Evolutionary conservation across 92 coral and sea anemone species (phyloP).

Genomic region (Siderastrea siderea): DNA sequence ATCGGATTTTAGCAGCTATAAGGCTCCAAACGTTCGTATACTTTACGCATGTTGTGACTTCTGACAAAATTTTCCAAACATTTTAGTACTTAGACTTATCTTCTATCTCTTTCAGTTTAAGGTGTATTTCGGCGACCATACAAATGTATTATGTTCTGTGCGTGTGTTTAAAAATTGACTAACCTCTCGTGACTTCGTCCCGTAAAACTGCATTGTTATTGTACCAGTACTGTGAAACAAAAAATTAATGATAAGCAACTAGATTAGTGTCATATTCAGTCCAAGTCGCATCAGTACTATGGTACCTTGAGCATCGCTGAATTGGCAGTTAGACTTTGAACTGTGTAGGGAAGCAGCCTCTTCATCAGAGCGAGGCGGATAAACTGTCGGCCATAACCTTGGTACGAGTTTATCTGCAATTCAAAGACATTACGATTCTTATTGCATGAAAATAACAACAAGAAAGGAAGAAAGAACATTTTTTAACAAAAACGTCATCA

Average conservation of each 20-base stretch:
- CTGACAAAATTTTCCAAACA: too few relatives aligned
- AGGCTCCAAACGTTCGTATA: too few relatives aligned
- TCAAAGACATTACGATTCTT: neutral
- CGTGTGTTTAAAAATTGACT: neutral
- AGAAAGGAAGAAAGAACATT: neutral
- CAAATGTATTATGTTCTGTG: too few relatives aligned
- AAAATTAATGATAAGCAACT: too few relatives aligned
- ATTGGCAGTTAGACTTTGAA: conserved; percentile 68
- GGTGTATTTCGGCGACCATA: too few relatives aligned
- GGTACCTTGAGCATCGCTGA: conserved; percentile 70
- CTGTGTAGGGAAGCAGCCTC: conserved; percentile 77
- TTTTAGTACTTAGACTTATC: too few relatives aligned
- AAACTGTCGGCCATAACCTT: conserved; percentile 86
- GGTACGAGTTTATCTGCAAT: conserved; percentile 70
- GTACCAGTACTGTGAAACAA: conserved; percentile 74
- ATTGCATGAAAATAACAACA: neutral
- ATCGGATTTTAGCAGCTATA: too few relatives aligned
- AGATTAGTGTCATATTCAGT: too few relatives aligned
- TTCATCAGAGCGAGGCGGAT: conserved; percentile 88
- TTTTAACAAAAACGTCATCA: too few relatives aligned
- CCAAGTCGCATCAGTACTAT: too few relatives aligned
- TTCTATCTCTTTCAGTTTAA: too few relatives aligned
- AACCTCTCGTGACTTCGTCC: conserved; percentile 79
- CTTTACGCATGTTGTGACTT: too few relatives aligned
- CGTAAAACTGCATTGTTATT: conserved; percentile 67